Evolutionary conservation across 1,140 invertebrate species (phyloP), one percentile per base, ranked within the genome.

Genomic region (Atta texana): DNA sequence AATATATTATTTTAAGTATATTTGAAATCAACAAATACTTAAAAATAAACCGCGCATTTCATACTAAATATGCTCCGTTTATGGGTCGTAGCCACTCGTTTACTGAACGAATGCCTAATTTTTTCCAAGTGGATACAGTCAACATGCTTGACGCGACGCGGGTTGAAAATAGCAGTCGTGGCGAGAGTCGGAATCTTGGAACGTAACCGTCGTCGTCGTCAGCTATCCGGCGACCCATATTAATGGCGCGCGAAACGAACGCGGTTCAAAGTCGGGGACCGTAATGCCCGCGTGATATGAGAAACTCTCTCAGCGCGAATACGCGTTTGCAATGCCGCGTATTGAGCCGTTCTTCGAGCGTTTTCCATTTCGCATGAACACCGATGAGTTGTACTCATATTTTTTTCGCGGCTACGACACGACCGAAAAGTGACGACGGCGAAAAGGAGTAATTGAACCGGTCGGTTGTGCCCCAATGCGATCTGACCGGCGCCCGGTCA

Each of bases 251-350:
- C 77, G 34, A 24, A 24, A 18, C 49, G 68, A 51, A 72, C 68
- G 57, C 72, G 53, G 77, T 53, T 86, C 77, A 86, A 86, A 86
- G 85, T 72, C 76, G 39, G 31, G 18, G 51, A 63, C 24, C 49
- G n/a, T 86, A 71, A 86, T 82, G 85, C 66, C 64, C 85, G 85
- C 77, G 85, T 66, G 85, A 86, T 82, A 86, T 44, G 85, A 86
- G 49, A n/a, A 31, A 49, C 55, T 86, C 85, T 82, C 85, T 86
- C 85, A 77, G 82, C 85, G 66, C 44, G 55, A 18, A 53, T 51
- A 14, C 63, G 34, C 76, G 75, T 51, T 78, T 51, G n/a, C 28
- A 24, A 39, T 61, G n/a, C 75, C 31, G 31, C 31, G 4, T 31
- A 31, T 31, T 31, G 3, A 63, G 39, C 8, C 10, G 39, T 44